Base-by-base conservation (phyloP, 2,888 invertebrate genomes). In the Sphaerophoria taeniata region DNA sequence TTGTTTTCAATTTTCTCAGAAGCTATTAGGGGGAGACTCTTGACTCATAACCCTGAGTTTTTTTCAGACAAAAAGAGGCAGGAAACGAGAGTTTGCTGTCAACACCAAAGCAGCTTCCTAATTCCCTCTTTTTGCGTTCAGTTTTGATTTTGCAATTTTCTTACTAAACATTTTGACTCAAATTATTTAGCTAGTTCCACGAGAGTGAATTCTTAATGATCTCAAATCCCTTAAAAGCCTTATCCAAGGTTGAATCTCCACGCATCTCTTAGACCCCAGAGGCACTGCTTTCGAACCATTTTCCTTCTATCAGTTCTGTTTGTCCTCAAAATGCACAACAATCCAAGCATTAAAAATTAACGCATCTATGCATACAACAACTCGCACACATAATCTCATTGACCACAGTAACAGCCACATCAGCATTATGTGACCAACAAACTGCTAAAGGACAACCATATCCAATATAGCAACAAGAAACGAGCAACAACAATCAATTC, bases 401-500 rank as follows among this genome's bases (percentile, higher is more conserved):
- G 6, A 60, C 34, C 39, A 70, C 4, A 14, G 7, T 14, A 33
- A 16, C 56, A 33, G 51, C 33, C 43, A 63, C 47, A 39, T 9
- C 9, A 39, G 39, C 39, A 63, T 5, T 33, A 53, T 53, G 14
- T 47, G 69, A 55, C 77, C 77, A 43, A 6, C 43, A 43, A 43
- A 43, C 43, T 9, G 12, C 43, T 43, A 39, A 9, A 39, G 9
- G 6, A 39, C 39, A 39, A 39, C 39, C 39, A 39, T 39, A 39
- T 39, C 6, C 39, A 39, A 39, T 39, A 39, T 39, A 39, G 0
- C 39, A 39, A 39, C 39, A 7, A 39, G 9, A 1, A 39, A 39
- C 39, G 39, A 39, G 16, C 7, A 51, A 53, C 53, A 60, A 71
- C 71, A 55, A 75, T 58, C 53, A 84, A 80, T 80, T 80, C 56